Evolutionary conservation across 2,797 vertebrate species (phyloP), one percentile per base, ranked within the genome.

Genomic region (Darevskia mixta): DNA sequence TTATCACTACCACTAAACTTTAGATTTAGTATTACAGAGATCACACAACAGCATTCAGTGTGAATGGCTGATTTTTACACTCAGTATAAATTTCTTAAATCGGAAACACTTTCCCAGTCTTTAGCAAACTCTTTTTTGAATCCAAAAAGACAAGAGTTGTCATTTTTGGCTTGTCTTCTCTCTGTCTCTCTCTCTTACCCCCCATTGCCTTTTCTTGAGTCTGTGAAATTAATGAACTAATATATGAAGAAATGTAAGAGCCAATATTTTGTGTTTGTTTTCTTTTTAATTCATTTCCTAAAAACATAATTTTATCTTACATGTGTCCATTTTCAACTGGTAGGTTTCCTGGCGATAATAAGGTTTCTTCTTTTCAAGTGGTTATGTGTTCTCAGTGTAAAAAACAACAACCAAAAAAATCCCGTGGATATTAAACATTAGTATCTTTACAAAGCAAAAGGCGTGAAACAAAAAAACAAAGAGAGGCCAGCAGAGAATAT

Each of bases 261-360:
- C 91, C 91, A 95, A 0, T 95, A 93, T 94, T 96, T 96, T 95
- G 89, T 91, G 71, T 35, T 91, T 67, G 61, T 91, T 95, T 95
- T 93, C 15, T 92, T 81, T 95, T 96, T 81, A 95, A 91, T 94
- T 94, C 93, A 92, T 93, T 94, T 91, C 92, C 92, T 95, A 85
- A 95, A 95, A 95, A 92, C 49, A 86, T 90, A 89, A 79, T 82
- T 89, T 71, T 85, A 76, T 91, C 90, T 93, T 91, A 3, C 92
- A 79, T 91, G 90, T 89, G 94, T 93, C 93, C 91, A 27, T 86
- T 95, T 95, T 93, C 88, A 91, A 92, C 86, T 89, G 92, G 71
- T 87, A 79, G 61, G 82, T 92, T 96, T 76, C 92, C 92, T 91
- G 83, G 88, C 89, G 91, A 92, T 86, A 91, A 81, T 92, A 92